Evolutionary conservation across 2,113 vertebrate species (phyloP), one percentile per base, ranked within the genome.

Genomic region (Dunckerocampus dactyliophorus): DNA sequence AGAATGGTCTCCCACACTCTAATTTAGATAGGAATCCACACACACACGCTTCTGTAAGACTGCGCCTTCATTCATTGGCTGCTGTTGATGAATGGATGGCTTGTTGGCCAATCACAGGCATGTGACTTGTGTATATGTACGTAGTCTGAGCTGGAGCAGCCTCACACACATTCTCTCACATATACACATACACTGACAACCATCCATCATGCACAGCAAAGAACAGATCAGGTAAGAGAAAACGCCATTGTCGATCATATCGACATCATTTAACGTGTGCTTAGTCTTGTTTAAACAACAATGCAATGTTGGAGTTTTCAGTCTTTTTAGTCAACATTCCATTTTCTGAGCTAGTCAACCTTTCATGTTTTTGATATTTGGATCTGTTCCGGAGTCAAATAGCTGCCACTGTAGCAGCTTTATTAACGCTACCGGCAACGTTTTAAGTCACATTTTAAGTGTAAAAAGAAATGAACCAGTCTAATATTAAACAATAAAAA

Each of bases 141-240:
- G 14, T 34, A n/a, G 31, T 34, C 62, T 3, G 53, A 10, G 53
- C 47, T 1, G 59, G 50, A 59, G 48, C 59, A 28, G 55, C 66
- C 12, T 51, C 62, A 49, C 31, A 48, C 34, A 48, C 55, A 63
- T 43, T n/a, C 57, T 24, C 46, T 20, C 45, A 39, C 59, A 50
- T 22, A 48, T 53, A 55, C 51, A 19, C 4, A 48, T 34, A 48
- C 2, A 0, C 55, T 43, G 15, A n/a, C 45, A 47, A 28, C 48
- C 21, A 10, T 63, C 57, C 70, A 79, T 67, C 72, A 92, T 91
- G 89, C 85, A 90, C 75, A 87, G 82, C 75, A 90, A 86, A 81
- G 87, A 90, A 11, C 81, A 88, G 45, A 90, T 91, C 79, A 82
- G 89, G 90, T 92, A 82, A 88, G 79, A 37, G 10, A 69, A 59